Percentiles rank a stretch among this genome's conserved stretches.
Conservation (phyloP, 1,140 invertebrate species). For the Geopemphigus sp. region DNA sequence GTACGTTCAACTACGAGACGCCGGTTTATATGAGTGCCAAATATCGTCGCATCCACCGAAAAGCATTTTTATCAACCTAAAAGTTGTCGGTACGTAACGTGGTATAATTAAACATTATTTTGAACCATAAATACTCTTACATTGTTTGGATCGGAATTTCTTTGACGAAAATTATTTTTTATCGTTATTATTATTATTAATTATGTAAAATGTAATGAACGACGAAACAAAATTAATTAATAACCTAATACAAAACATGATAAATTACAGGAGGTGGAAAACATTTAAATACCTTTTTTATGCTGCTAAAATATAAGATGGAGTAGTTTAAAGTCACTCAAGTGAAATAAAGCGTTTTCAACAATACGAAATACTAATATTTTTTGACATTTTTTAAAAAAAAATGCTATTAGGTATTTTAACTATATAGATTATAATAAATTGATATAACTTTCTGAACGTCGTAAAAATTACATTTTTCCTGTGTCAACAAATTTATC, state of each 20-base stretch:
- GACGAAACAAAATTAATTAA: background rate
- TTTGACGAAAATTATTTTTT: background rate
- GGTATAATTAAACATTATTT: background rate
- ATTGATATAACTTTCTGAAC: no score
- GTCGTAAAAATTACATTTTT: no score
- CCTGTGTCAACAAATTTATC: no score
- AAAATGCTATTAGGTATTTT: no score
- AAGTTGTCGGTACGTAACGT: constrained; percentile 62
- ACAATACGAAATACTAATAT: no score
- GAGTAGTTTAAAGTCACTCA: background rate
- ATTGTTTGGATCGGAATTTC: background rate
- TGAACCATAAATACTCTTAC: background rate
- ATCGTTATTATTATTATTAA: constrained; percentile 21
- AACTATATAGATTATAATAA: no score
- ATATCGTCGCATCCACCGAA: constrained; percentile 61
- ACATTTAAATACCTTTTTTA: background rate
- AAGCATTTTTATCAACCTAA: constrained; percentile 58
- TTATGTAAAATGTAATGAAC: background rate
- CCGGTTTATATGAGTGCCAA: constrained; percentile 78
- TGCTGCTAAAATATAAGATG: background rate
- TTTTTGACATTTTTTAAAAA: no score
- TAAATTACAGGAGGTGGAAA: background rate
- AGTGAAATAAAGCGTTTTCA: no score
- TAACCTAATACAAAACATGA: constrained; percentile 19
- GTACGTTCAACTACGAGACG: constrained; percentile 67